Base-by-base conservation (phyloP, 2,797 vertebrate species). In the Argentina silus region DNA sequence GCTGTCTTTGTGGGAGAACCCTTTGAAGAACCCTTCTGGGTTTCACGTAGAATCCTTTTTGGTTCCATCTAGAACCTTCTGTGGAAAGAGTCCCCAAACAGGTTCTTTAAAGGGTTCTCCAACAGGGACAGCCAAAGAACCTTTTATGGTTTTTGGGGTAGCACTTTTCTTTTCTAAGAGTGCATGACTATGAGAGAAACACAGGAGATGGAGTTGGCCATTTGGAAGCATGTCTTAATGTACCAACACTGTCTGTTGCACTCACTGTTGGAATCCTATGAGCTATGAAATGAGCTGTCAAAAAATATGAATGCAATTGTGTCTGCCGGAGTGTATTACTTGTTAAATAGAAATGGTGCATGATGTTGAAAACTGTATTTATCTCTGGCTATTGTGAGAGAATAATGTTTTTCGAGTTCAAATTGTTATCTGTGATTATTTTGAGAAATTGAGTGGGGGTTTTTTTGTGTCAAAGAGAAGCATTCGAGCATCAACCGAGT, bases 341-440 rank as follows among this genome's bases (percentile, higher is more conserved):
- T 60, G 64, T 76, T 55, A 17, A 55, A 45, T 50, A 76, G 70
- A 72, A 47, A 6, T 15, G 69, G 23, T 79, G 76, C 76, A 80
- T 80, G 78, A 50, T 74, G 56, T 65, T 76, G 17, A 64, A 60
- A 72, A 76, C 77, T 82, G 6, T 51, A n/a, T 36, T 67, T 53
- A 53, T 27, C 23, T 50, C 45, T 10, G 23, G 65, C 65, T 36
- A 42, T 36, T 36, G 15, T 27, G 27, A n/a, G 9, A 43, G 48
- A 68, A 19, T 53, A 42, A 43, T 36, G 50, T 42, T 17, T 53
- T 11, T 68, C 1, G 27, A 55, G 50, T 7, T 6, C 12, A 21
- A n/a, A 53, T 3, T 11, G 10, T 21, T 8, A 23, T 68, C 9
- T 68, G 50, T 55, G 6, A 17, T 68, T 14, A 42, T 68, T n/a